phyloP scores from a whole-genome alignment of 2,797 vertebrate genomes.

The Sebastes kiyomatsui region DNA sequence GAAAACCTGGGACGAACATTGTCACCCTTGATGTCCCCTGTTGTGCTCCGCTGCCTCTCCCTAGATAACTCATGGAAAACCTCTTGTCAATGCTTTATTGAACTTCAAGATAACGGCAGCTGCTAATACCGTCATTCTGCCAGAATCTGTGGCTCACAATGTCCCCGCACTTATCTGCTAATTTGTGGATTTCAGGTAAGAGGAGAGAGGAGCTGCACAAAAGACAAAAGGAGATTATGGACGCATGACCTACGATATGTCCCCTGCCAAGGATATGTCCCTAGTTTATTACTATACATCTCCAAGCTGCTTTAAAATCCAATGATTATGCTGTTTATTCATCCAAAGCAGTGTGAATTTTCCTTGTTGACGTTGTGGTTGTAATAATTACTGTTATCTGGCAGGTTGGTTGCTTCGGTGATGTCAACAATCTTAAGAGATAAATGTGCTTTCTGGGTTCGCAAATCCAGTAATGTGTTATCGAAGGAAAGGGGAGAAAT shows the following conservation, averaged over 20 bases:
- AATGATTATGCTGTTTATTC: constrained; percentile 16
- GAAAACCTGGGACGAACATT: constrained; percentile 65
- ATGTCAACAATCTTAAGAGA: background rate
- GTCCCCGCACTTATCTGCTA: constrained; percentile 43
- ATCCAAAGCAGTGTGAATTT: background rate
- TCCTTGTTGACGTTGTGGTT: background rate
- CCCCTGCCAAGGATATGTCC: constrained; percentile 1
- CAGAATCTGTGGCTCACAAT: constrained; percentile 27
- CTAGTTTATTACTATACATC: background rate
- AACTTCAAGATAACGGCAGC: constrained; percentile 60
- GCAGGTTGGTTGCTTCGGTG: background rate
- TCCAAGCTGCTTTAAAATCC: background rate
- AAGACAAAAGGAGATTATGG: constrained; percentile 36
- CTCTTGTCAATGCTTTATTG: constrained; percentile 60
- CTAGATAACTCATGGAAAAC: constrained; percentile 61
- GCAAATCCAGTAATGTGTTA: background rate
- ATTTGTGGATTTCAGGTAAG: constrained; percentile 38
- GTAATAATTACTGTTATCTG: constrained; percentile 13
- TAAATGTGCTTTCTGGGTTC: background rate
- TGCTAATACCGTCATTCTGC: constrained; percentile 48
- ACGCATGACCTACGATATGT: constrained; percentile 18
- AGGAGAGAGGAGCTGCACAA: background rate
- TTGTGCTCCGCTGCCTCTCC: constrained; percentile 58
- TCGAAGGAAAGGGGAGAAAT: background rate
- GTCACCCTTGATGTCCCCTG: constrained; percentile 62